Conservation (phyloP, 2,113 vertebrate genomes). For the Zeus faber region DNA sequence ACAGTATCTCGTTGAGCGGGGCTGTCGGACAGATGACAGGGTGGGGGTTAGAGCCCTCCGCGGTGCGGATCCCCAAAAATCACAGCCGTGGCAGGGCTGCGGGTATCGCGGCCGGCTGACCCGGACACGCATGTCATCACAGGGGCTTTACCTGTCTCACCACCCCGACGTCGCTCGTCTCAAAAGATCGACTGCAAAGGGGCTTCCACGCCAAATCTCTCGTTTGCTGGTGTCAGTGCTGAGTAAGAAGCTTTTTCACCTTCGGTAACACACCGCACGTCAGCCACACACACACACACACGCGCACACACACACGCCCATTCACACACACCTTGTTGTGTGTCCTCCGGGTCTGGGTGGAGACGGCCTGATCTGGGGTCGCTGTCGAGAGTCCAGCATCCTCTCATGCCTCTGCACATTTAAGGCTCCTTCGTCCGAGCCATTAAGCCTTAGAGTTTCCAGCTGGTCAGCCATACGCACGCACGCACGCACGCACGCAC, state of each 20-base stretch:
- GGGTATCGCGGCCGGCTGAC: not conserved
- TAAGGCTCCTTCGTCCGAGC: too few species aligned
- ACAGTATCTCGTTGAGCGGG: conserved; percentile 27
- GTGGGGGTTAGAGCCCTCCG: conserved; percentile 8
- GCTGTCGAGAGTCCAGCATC: too few species aligned
- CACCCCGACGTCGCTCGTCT: conserved; percentile 21
- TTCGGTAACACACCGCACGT: too few species aligned
- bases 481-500: too few species aligned
- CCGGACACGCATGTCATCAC: conserved; percentile 35
- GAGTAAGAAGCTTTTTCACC: conserved; percentile 38
- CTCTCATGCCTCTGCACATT: too few species aligned
- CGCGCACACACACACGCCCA: not conserved
- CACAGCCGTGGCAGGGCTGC: conserved; percentile 21
- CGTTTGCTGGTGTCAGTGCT: conserved; percentile 50
- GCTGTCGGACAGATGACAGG: not conserved
- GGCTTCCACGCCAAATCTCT: conserved; percentile 26
- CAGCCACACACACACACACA: conserved; percentile 10
- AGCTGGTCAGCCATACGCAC: too few species aligned
- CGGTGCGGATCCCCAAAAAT: too few species aligned
- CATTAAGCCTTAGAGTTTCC: too few species aligned
- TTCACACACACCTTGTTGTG: too few species aligned
- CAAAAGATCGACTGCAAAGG: conserved; percentile 13
- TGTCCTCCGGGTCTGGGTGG: too few species aligned
- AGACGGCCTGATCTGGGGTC: too few species aligned
- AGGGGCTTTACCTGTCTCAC: conserved; percentile 32